Percentiles rank a stretch among this genome's conserved stretches.
Conservation (phyloP, 2,888 invertebrate genomes). For the Apotomis capreana region DNA sequence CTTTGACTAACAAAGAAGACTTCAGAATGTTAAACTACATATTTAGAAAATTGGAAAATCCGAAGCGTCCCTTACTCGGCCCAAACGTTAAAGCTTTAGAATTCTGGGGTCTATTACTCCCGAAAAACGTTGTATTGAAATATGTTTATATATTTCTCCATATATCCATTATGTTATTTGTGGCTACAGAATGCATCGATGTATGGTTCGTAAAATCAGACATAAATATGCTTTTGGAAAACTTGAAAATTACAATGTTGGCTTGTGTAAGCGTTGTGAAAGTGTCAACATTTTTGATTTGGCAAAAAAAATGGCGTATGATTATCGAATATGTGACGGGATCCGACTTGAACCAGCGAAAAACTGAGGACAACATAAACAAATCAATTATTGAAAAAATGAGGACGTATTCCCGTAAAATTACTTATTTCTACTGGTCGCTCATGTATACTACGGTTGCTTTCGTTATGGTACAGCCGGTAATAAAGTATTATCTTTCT, state of each 20-base stretch:
- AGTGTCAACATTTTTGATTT: conserved; percentile 62
- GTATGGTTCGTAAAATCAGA: conserved; percentile 71
- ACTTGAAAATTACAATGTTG: conserved; percentile 71
- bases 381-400: conserved; percentile 53
- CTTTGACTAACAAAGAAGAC: neutral
- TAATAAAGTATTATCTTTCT: conserved; percentile 61
- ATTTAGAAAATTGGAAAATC: conserved; percentile 65
- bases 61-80: conserved; percentile 65
- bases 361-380: conserved; percentile 51
- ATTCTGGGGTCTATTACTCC: conserved; percentile 74
- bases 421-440: conserved; percentile 68
- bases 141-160: conserved; percentile 65
- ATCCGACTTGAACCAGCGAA: conserved; percentile 62
- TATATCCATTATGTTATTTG: conserved; percentile 63
- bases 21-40: conserved; percentile 55
- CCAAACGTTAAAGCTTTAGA: conserved; percentile 68
- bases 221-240: conserved; percentile 65
- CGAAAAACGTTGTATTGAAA: conserved; percentile 54
- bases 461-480: conserved; percentile 65
- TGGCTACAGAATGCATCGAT: conserved; percentile 67
- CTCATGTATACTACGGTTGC: conserved; percentile 70
- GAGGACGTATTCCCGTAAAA: conserved; percentile 68
- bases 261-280: conserved; percentile 69
- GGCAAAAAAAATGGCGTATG: conserved; percentile 66
- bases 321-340: conserved; percentile 68